Base-by-base conservation (phyloP, 2,113 vertebrate genomes). In the Pteruthius melanotis region DNA sequence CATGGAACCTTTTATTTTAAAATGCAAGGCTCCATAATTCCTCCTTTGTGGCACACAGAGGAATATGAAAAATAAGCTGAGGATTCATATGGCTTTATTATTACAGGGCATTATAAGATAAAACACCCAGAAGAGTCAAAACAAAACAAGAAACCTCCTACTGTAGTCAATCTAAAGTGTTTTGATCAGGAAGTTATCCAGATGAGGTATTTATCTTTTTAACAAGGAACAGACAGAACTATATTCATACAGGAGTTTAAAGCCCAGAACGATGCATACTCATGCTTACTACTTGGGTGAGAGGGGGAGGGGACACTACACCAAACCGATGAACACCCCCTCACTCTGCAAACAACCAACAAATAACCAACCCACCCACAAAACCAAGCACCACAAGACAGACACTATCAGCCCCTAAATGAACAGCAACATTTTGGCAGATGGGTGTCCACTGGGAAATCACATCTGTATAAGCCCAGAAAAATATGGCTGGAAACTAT, bases 41-140 rank as follows among this genome's bases (percentile, higher is more conserved):
- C 82, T 97, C 90, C 87, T 95, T 78, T 75, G 88, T 70, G 91
- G 77, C 90, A 94, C 75, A 71, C 82, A 59, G 83, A 87, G 60
- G 57, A 93, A 75, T 71, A 92, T 47, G 91, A 96, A 56, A 78
- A 95, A 97, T 83, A 87, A 97, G 52, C 92, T 87, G 16, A 84
- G 75, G 45, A 80, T 75, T 95, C 93, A 90, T 35, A 86, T 7
- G 53, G 79, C 74, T 97, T 94, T 90, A 80, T 95, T 93, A 95
- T 93, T 90, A 83, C 82, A 93, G 87, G 81, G 87, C 39, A 96
- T 95, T 80, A 56, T 61, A 88, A 71, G 80, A 88, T 61, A 88
- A 89, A 82, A 88, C 78, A 97, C 66, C 83, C 91, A 81, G 60
- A 95, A 97, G 91, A 93, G 72, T 80, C 83, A 49, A 83, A 77